Evolutionary conservation across 2,113 vertebrate species (phyloP), one percentile per base, ranked within the genome.

Genomic region (Suricata suricatta): DNA sequence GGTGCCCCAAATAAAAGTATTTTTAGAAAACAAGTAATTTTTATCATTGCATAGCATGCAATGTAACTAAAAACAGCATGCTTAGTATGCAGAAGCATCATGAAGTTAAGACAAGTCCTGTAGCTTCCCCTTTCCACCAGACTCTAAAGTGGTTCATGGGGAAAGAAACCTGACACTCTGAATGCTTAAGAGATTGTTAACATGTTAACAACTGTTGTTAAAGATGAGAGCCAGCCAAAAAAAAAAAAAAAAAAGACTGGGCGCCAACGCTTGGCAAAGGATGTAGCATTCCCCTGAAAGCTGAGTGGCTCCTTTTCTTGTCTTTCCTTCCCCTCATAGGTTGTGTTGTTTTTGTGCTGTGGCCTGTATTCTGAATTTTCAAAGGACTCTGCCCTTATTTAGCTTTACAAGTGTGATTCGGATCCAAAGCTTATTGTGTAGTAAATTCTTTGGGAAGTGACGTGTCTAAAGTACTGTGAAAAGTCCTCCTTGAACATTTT

Each of bases 401-500:
- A 72, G 81, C 72, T 92, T 91, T 82, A 50, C 23, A 7, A 15
- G 47, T 68, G 38, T 68, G 71, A 74, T 89, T 76, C 74, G 90
- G 57, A 69, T 27, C 16, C 44, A 69, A 52, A 87, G 35, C 27
- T 85, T 89, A 27, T 38, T 92, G 47, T 76, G 93, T 81, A 64
- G 64, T 89, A 71, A 77, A 52, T 31, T 90, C 33, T 74, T 89
- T 74, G 41, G 74, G 81, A 71, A 89, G 76, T 91, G 57, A 76
- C 41, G 47, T 54, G n/a, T 90, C 35, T 92, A 54, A 93, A 93
- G 85, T 94, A 90, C 88, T 76, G 3, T 79, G 68, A 76, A 77
- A 90, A 92, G 23, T 81, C 27, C 10, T 12, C 31, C 35, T 80
- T 82, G 60, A 90, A 71, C 33, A 52, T 92, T 77, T 90, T 93